Evolutionary conservation across 2,113 vertebrate species (phyloP).

Genomic region (Sprattus sprattus): DNA sequence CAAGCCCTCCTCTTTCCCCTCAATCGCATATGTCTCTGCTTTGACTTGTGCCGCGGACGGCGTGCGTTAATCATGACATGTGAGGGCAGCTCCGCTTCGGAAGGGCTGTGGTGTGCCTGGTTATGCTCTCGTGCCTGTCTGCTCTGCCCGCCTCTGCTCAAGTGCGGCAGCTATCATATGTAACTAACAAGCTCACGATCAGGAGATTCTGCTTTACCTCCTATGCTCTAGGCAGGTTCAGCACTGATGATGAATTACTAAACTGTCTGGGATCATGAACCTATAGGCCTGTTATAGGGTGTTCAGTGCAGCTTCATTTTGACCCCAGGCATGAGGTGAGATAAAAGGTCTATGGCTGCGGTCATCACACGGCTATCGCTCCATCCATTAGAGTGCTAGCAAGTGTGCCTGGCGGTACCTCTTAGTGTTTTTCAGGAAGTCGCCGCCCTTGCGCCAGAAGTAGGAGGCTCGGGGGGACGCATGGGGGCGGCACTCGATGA

Average conservation of each 20-base stretch:
- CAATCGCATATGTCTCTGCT: slow-evolving; percentile 31
- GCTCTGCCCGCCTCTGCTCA: neutral
- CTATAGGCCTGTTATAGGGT: neutral
- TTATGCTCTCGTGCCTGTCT: neutral
- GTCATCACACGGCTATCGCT: neutral
- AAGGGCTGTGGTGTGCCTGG: neutral
- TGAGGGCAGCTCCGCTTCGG: slow-evolving; percentile 10
- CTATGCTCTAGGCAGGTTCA: neutral
- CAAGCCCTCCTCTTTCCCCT: slow-evolving; percentile 16
- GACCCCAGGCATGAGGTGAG: neutral
- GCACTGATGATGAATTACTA: neutral
- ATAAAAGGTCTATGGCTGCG: neutral
- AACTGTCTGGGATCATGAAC: neutral
- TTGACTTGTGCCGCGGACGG: neutral
- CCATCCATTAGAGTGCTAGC: too few species aligned
- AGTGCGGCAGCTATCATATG: neutral
- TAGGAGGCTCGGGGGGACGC: slow-evolving; percentile 81
- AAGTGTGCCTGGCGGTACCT: slow-evolving; percentile 67
- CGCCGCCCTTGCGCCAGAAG: slow-evolving; percentile 76
- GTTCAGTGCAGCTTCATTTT: neutral
- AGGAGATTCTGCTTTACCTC: neutral
- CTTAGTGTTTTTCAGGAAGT: slow-evolving; percentile 69
- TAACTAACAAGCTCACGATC: slow-evolving; percentile 6
- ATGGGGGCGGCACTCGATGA: slow-evolving; percentile 76
- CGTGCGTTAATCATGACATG: slow-evolving; percentile 45